Conservation (phyloP, 1,140 invertebrate genomes). For the Geopemphigus sp. region DNA sequence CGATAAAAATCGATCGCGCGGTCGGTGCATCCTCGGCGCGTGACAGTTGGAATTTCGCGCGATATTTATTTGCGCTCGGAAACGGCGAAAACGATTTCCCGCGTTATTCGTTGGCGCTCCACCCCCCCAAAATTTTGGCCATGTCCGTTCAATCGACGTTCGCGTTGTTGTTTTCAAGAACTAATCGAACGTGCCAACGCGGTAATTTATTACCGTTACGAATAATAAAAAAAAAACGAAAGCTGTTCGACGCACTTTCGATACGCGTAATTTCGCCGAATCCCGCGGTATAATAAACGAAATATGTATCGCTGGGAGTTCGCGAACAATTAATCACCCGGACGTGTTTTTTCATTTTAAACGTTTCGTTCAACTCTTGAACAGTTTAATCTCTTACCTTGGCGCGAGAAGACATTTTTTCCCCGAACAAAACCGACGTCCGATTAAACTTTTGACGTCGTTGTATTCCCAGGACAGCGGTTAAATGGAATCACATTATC, state of each 20-base stretch:
- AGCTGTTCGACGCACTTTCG: neutral
- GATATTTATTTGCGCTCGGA: neutral
- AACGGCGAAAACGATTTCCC: neutral
- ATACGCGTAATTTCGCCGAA: neutral
- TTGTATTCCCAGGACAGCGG: neutral
- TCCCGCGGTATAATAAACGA: neutral
- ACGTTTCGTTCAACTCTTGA: neutral
- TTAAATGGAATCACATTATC: neutral
- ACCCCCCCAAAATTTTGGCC: too few relatives aligned
- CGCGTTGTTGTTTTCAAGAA: neutral
- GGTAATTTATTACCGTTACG: neutral
- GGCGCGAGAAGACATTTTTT: neutral
- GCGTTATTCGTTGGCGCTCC: neutral
- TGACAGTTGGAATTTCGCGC: neutral
- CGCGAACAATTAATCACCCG: constrained; percentile 4
- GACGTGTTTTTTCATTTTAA: neutral
- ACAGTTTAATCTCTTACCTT: neutral
- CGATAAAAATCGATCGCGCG: too few relatives aligned
- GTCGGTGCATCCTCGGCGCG: neutral
- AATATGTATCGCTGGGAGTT: neutral
- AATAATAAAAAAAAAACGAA: constrained; percentile 15
- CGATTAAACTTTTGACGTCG: neutral
- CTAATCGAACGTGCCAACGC: neutral
- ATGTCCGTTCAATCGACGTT: neutral
- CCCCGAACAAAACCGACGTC: too few relatives aligned